Percentiles rank a stretch among this genome's conserved stretches.
Conservation (phyloP, 2,888 invertebrate genomes). For the Spodoptera littoralis region DNA sequence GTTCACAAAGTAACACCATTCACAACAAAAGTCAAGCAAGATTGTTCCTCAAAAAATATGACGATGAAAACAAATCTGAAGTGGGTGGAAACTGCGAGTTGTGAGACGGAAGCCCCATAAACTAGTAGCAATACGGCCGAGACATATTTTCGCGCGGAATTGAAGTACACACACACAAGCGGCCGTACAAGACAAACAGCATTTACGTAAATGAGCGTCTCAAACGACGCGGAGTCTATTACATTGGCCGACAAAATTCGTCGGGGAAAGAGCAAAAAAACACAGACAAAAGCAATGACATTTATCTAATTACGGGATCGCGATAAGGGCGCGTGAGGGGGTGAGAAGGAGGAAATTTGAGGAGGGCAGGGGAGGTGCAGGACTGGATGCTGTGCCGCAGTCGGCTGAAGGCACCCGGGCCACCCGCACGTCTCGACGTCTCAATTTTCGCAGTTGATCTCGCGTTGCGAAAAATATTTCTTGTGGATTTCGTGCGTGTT, state of each 20-base stretch:
- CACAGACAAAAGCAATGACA: slow-evolving; percentile 85
- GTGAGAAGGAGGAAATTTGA: slow-evolving; percentile 57
- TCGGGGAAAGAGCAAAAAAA: slow-evolving; percentile 66
- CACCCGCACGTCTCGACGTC: slow-evolving; percentile 50
- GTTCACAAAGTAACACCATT: slow-evolving; percentile 24
- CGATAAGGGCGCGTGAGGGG: slow-evolving; percentile 77
- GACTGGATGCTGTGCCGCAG: slow-evolving; percentile 77
- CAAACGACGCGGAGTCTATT: slow-evolving; percentile 68
- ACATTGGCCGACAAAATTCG: slow-evolving; percentile 70
- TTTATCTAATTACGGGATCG: slow-evolving; percentile 87
- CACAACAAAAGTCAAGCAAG: slow-evolving; percentile 24
- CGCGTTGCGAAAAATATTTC: slow-evolving; percentile 42
- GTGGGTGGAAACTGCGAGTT: slow-evolving; percentile 59
- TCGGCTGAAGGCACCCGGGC: slow-evolving; percentile 60
- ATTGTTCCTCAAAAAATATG: slow-evolving; percentile 49
- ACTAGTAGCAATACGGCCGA: slow-evolving; percentile 58
- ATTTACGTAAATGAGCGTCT: slow-evolving; percentile 65
- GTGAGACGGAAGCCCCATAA: slow-evolving; percentile 58
- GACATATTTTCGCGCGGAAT: slow-evolving; percentile 62
- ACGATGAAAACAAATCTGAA: slow-evolving; percentile 57
- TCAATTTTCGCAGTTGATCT: slow-evolving; percentile 36
- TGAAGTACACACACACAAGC: slow-evolving; percentile 53
- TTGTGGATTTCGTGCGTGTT: slow-evolving; percentile 34
- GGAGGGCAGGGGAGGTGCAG: slow-evolving; percentile 62
- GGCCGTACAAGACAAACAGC: slow-evolving; percentile 55